Percentiles rank a stretch among this genome's conserved stretches.
Conservation (phyloP, 2,113 vertebrate species). For the Callaeas wilsoni region DNA sequence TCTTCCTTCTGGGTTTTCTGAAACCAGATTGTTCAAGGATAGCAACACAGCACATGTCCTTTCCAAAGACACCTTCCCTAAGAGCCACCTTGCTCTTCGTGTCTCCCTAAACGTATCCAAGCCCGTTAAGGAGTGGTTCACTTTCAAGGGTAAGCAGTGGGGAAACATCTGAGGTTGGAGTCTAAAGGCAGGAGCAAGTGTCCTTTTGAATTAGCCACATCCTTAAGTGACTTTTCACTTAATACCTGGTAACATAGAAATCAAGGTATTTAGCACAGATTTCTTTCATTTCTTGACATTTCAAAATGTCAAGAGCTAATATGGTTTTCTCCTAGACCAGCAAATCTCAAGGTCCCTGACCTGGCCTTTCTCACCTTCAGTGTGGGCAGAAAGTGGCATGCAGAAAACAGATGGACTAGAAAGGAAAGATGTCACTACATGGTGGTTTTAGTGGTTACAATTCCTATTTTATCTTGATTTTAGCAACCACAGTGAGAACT, state of each 20-base stretch:
- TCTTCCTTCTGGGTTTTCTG: constrained; percentile 81
- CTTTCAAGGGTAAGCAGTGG: background rate
- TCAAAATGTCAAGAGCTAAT: no score
- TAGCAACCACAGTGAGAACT: background rate
- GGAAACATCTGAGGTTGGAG: background rate
- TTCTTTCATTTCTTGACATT: no score
- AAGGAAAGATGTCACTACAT: background rate
- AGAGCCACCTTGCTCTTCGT: background rate
- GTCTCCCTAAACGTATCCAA: background rate
- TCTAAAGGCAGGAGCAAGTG: background rate
- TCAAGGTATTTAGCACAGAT: background rate
- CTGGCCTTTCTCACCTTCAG: background rate
- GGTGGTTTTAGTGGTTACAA: background rate
- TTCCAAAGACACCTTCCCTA: background rate
- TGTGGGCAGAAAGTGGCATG: background rate
- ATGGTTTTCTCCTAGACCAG: background rate
- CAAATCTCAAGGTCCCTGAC: background rate
- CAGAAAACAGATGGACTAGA: background rate
- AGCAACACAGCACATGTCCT: background rate
- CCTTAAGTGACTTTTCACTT: background rate
- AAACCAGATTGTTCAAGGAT: background rate
- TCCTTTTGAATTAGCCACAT: background rate
- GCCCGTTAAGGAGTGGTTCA: background rate
- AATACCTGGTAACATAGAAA: fast-evolving
- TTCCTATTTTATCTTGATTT: background rate